Evolutionary conservation across 2,113 vertebrate genomes (phyloP).

Genomic region (Centropristis striata): DNA sequence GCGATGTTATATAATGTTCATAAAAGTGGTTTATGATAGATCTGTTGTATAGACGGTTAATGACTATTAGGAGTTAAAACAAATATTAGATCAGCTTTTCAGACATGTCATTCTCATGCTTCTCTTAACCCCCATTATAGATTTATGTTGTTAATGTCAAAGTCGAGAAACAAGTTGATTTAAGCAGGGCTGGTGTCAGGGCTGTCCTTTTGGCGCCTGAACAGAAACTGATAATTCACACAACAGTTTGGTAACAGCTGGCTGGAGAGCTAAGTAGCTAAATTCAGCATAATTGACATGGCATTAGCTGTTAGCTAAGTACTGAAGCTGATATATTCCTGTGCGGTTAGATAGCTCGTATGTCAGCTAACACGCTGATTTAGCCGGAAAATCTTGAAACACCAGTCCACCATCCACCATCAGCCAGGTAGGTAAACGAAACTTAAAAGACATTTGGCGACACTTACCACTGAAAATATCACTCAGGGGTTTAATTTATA

Average conservation of each 20-base stretch:
- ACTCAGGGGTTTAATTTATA: background rate
- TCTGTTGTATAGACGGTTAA: background rate
- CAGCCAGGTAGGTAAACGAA: background rate
- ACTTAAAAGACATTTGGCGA: background rate
- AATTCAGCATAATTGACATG: no score
- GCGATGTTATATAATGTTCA: background rate
- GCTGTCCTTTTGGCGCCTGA: background rate
- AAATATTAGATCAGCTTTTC: background rate
- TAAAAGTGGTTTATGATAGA: background rate
- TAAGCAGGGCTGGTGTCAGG: no score
- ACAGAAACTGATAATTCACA: background rate
- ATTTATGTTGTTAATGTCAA: background rate
- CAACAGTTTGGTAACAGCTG: background rate
- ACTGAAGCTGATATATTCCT: background rate
- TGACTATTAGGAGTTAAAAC: background rate
- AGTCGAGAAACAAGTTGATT: background rate
- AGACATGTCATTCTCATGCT: background rate
- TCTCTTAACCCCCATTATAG: background rate
- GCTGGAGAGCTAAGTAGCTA: no score
- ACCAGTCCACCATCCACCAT: background rate
- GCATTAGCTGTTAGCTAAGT: background rate
- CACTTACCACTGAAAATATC: constrained; percentile 53
- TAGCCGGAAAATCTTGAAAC: background rate
- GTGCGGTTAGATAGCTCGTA: background rate
- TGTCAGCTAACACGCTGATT: background rate